Base-by-base conservation (phyloP, 2,113 vertebrate genomes). In the Arothron firmamentum region DNA sequence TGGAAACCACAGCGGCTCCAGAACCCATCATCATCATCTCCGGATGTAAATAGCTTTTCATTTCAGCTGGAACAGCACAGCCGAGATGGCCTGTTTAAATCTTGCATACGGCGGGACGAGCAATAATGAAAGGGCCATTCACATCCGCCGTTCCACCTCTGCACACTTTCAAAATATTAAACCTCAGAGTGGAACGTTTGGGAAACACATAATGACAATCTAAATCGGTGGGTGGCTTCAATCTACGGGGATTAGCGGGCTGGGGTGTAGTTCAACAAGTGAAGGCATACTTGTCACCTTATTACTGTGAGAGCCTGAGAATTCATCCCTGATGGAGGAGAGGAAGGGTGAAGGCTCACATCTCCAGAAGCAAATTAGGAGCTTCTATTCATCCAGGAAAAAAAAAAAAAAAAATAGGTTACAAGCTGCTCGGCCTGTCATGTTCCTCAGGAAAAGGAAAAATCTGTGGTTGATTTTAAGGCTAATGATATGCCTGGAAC, bases 221-320 rank as follows among this genome's bases (percentile, higher is more conserved):
- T 87, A 84, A 92, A 88, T 89, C 87, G 84, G 88, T 89, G 87
- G 90, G 87, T 62, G 82, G 86, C 81, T 83, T 89, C 86, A 78
- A 75, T 90, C 84, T 85, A 72, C 82, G 79, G 84, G 87, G 84
- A 88, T 90, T 88, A 90, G 85, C 79, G 83, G 72, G 80, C 81
- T 84, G 83, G 85, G 25, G 87, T 87, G 88, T 86, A 88, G 85
- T 86, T 89, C 75, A 85, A 80, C 85, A 85, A 58, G 62, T 72
- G 78, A 81, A 83, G 73, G 76, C 77, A 85, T 77, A 85, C 83
- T 89, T 88, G 82, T 89, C 78, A 73, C 84, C 86, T 89, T 89
- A 88, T 90, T 90, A 83, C 74, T 70, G 62, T 79, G 85, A 87
- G 80, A 86, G 87, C 82, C 82, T 88, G 76, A 85, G 85, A 88